Percentiles rank a stretch among this genome's conserved stretches.
phyloP scores from a whole-genome alignment of 1,140 invertebrate genomes.

The Hetaerina americana region DNA sequence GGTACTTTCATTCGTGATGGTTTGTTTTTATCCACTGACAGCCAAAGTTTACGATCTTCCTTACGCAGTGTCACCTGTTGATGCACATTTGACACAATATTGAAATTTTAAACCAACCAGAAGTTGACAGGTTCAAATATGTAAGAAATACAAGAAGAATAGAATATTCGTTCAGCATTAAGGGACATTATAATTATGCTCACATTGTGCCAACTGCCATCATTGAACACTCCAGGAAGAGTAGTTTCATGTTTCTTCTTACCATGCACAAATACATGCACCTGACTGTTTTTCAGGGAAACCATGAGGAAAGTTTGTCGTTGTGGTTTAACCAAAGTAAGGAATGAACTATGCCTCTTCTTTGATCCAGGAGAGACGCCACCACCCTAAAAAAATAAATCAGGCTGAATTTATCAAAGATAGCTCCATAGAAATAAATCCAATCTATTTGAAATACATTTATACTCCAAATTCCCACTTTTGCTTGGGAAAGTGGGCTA shows the following conservation, averaged over 20 bases:
- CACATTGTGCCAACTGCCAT: constrained; percentile 73
- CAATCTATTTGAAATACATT: too few relatives aligned
- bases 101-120: background rate
- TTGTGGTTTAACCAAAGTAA: constrained; percentile 25
- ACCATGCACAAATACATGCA: constrained; percentile 52
- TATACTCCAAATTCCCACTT: too few relatives aligned
- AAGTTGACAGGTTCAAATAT: too few relatives aligned
- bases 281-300: constrained; percentile 52
- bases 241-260: constrained; percentile 47
- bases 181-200: constrained; percentile 15
- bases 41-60: constrained; percentile 43
- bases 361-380: background rate
- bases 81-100: constrained; percentile 3
- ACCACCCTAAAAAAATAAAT: background rate
- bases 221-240: constrained; percentile 49
- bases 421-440: too few relatives aligned
- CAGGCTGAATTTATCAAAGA: too few relatives aligned
- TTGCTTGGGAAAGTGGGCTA: too few relatives aligned
- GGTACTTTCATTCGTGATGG: constrained; percentile 47
- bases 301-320: constrained; percentile 54
- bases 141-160: too few relatives aligned
- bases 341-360: background rate
- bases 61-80: constrained; percentile 41
- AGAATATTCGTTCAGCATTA: too few relatives aligned
- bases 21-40: constrained; percentile 53